Conservation (phyloP, 1,140 invertebrate species). For the Leptopilina boulardi region DNA sequence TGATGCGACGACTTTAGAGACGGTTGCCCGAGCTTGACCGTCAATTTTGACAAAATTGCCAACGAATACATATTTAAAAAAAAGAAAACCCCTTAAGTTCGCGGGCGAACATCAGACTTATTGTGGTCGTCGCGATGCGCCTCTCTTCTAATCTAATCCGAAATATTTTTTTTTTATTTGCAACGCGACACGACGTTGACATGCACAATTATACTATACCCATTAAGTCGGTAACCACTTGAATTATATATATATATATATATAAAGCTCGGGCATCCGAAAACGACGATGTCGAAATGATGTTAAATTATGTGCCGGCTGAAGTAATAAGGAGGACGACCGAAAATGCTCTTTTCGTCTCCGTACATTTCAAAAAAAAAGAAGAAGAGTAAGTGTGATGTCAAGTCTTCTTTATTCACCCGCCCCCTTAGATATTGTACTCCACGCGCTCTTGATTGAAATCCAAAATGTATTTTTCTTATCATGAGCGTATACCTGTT, state of each 20-base stretch:
- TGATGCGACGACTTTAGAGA: slow-evolving; percentile 38
- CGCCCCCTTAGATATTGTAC: background rate
- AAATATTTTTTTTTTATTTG: background rate
- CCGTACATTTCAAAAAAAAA: slow-evolving; percentile 22
- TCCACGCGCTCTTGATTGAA: slow-evolving; percentile 42
- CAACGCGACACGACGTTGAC: slow-evolving; percentile 12
- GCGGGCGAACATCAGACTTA: slow-evolving; percentile 20
- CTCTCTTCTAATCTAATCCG: background rate
- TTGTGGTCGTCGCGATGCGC: background rate
- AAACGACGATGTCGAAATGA: slow-evolving; percentile 47
- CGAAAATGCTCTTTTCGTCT: slow-evolving; percentile 32
- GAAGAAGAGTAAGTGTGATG: slow-evolving; percentile 30
- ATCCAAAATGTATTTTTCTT: background rate
- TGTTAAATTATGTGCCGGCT: slow-evolving; percentile 54
- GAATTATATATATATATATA: background rate
- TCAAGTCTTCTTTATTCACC: background rate
- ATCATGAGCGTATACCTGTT: background rate
- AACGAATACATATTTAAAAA: slow-evolving; percentile 7
- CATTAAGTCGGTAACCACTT: slow-evolving; percentile 10
- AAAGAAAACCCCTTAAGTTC: slow-evolving; percentile 37
- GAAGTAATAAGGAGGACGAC: slow-evolving; percentile 53
- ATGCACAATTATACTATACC: slow-evolving; percentile 10
- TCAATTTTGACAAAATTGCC: slow-evolving; percentile 41
- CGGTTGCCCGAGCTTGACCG: slow-evolving; percentile 50
- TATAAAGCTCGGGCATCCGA: slow-evolving; percentile 41